A percentile compares a stretch with the other conserved stretches of the same genome.
These are phyloP conservation scores for Ormia ochracea DNA, from an alignment of 2,888 invertebrate species.

Conservation along the genomic window DNA sequence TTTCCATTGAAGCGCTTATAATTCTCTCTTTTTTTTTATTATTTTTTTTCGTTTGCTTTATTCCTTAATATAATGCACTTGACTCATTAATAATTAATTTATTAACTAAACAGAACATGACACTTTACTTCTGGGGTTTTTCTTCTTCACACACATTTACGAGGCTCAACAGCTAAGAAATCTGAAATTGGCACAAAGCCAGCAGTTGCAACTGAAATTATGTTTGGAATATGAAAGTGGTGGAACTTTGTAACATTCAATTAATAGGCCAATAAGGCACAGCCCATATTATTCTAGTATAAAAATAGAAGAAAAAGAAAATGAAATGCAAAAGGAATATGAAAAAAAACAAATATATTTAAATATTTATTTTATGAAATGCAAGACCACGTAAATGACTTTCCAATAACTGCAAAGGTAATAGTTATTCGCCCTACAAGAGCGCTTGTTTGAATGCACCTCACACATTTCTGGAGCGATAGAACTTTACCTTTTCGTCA, in stretches of 20 bases:
- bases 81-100: conserved; percentile 46
- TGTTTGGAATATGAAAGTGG: conserved; percentile 61
- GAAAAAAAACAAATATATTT: conserved; percentile 44
- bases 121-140: conserved; percentile 42
- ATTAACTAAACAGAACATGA: conserved; percentile 36
- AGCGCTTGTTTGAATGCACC: too few species aligned
- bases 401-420: not conserved
- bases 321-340: not conserved
- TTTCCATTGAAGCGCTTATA: not conserved
- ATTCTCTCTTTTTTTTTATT: not conserved
- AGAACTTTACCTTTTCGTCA: too few species aligned
- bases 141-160: not conserved
- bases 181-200: conserved; percentile 46
- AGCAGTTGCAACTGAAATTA: conserved; percentile 42
- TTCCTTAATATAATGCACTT: conserved; percentile 30
- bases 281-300: conserved; percentile 53
- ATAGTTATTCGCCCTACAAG: not conserved
- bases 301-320: conserved; percentile 22
- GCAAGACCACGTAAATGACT: not conserved
- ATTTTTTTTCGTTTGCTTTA: not conserved
- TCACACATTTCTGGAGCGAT: too few species aligned
- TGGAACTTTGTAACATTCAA: conserved; percentile 49
- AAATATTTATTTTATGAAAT: not conserved
- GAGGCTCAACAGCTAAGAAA: not conserved
- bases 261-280: conserved; percentile 63